Conservation (phyloP, 2,113 vertebrate genomes). For the Sinosuthora webbiana region DNA sequence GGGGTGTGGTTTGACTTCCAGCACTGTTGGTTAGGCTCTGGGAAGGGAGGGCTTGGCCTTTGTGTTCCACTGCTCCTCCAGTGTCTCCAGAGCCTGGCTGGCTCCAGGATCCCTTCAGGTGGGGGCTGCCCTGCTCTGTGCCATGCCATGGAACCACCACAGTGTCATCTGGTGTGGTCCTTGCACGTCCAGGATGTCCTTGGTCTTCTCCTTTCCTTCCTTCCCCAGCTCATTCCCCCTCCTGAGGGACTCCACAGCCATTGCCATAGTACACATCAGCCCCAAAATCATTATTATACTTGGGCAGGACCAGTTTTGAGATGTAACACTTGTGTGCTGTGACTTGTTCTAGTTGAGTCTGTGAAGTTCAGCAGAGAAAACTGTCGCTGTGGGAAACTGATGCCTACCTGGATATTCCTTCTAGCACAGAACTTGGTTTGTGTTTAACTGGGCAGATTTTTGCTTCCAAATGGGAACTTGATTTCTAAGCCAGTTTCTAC, state of each 20-base stretch:
- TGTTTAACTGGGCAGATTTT: not conserved
- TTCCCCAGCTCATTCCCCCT: not conserved
- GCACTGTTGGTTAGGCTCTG: not conserved
- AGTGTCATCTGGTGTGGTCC: too few relatives aligned
- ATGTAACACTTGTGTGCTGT: not conserved
- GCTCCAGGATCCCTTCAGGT: not conserved
- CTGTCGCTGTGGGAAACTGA: not conserved
- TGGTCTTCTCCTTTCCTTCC: not conserved
- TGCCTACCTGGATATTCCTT: not conserved
- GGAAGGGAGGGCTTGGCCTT: not conserved
- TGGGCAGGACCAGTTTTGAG: not conserved
- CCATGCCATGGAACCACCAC: not conserved
- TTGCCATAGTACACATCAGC: not conserved
- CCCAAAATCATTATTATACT: not conserved
- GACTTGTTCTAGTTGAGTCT: not conserved
- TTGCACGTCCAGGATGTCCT: not conserved
- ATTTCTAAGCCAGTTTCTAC: not conserved
- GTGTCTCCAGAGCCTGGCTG: not conserved
- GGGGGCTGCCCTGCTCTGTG: not conserved
- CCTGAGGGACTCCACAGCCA: not conserved
- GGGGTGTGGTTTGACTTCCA: fast-evolving
- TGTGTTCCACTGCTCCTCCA: not conserved
- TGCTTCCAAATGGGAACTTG: not conserved
- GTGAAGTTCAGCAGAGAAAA: not conserved
- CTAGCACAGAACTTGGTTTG: not conserved